Evolutionary conservation across 1,140 invertebrate species (phyloP).

Genomic region (Cardiocondyla obscurior): DNA sequence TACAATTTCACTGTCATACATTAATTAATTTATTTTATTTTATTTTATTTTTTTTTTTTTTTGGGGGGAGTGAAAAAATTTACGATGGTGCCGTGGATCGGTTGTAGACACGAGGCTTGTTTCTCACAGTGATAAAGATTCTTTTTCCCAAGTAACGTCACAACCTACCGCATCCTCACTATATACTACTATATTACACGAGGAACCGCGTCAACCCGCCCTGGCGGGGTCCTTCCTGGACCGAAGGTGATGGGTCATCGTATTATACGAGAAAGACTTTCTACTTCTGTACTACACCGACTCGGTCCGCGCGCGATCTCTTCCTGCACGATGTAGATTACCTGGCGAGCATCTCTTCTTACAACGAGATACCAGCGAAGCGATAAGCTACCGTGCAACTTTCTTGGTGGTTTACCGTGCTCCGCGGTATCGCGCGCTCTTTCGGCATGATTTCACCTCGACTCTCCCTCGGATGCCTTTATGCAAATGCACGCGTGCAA

Average conservation of each 20-base stretch:
- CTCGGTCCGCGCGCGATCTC: slow-evolving; percentile 36
- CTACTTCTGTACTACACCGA: slow-evolving; percentile 67
- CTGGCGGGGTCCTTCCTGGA: slow-evolving; percentile 53
- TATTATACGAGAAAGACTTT: slow-evolving; percentile 69
- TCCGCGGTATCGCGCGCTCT: slow-evolving; percentile 9
- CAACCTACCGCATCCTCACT: slow-evolving; percentile 9
- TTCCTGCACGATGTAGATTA: slow-evolving; percentile 71
- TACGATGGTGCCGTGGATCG: neutral
- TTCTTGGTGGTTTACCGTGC: slow-evolving; percentile 49
- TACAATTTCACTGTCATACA: slow-evolving; percentile 10
- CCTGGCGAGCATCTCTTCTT: slow-evolving; percentile 52
- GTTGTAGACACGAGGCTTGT: slow-evolving; percentile 43
- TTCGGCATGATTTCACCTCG: slow-evolving; percentile 40
- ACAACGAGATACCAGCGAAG: slow-evolving; percentile 68
- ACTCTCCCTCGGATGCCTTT: slow-evolving; percentile 23
- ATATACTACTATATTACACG: slow-evolving; percentile 64
- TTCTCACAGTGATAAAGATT: slow-evolving; percentile 50
- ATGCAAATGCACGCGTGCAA: slow-evolving; percentile 55
- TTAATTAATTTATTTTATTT: too few species aligned
- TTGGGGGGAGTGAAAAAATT: neutral
- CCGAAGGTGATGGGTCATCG: slow-evolving; percentile 64
- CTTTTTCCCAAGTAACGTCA: slow-evolving; percentile 62
- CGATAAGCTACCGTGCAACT: slow-evolving; percentile 69
- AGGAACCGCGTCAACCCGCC: slow-evolving; percentile 5
- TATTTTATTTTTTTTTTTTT: too few species aligned